Conservation (phyloP, 2,113 vertebrate genomes). For the Paramisgurnus dabryanus region DNA sequence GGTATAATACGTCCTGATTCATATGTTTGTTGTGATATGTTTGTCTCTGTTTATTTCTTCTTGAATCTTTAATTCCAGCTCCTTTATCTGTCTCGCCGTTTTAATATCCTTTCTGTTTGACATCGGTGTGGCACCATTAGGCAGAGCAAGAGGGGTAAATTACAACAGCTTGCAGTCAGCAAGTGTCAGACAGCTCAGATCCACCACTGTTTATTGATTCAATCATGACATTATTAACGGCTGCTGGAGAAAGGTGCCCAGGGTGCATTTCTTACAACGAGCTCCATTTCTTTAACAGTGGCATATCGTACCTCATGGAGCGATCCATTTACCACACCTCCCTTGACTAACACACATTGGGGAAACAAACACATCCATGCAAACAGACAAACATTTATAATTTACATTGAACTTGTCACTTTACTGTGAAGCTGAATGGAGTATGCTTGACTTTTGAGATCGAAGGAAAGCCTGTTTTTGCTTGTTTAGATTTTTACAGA, state of each 20-base stretch:
- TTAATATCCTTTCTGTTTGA: slow-evolving; percentile 66
- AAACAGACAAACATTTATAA: slow-evolving; percentile 23
- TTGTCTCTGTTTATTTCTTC: slow-evolving; percentile 52
- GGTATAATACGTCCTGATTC: too few species aligned
- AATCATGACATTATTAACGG: slow-evolving; percentile 66
- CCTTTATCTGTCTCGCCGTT: slow-evolving; percentile 64
- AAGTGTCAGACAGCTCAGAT: slow-evolving; percentile 61
- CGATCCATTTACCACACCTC: slow-evolving; percentile 44
- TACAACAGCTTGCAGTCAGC: slow-evolving; percentile 63
- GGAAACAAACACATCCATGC: slow-evolving; percentile 32
- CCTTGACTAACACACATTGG: slow-evolving; percentile 30
- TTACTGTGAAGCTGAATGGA: neutral
- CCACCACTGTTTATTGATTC: slow-evolving; percentile 66
- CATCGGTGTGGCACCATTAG: slow-evolving; percentile 73
- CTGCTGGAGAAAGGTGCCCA: slow-evolving; percentile 51
- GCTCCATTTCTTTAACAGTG: slow-evolving; percentile 59
- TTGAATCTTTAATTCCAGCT: slow-evolving; percentile 60
- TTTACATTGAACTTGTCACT: neutral
- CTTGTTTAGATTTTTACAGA: slow-evolving; percentile 38
- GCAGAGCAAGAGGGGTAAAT: slow-evolving; percentile 67
- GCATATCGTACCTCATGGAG: slow-evolving; percentile 50
- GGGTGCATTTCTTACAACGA: slow-evolving; percentile 64
- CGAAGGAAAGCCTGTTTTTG: slow-evolving; percentile 40
- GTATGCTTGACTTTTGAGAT: slow-evolving; percentile 10
- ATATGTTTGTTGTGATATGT: too few species aligned